Percentiles rank a stretch among this genome's conserved stretches.
Conservation (phyloP, 1,140 invertebrate species). For the Ceratosolen fusciceps region DNA sequence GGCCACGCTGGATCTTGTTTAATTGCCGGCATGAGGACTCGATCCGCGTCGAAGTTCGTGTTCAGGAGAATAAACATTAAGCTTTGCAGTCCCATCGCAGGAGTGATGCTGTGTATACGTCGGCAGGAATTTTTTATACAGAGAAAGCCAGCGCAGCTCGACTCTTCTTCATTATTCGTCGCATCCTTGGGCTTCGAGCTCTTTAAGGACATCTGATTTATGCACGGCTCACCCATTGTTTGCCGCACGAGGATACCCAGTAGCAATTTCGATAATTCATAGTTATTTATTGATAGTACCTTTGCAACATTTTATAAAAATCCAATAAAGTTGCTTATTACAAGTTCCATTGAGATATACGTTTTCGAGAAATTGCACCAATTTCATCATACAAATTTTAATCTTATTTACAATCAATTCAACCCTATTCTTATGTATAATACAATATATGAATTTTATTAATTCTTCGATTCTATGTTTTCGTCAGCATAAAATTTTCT, state of each 20-base stretch:
- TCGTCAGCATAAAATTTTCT: too few species aligned
- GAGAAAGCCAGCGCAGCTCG: conserved; percentile 76
- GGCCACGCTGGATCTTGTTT: conserved; percentile 76
- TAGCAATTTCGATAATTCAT: conserved; percentile 66
- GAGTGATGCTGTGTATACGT: conserved; percentile 56
- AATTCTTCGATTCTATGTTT: too few species aligned
- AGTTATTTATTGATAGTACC: conserved; percentile 79
- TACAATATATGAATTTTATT: too few species aligned
- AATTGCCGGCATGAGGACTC: conserved; percentile 75
- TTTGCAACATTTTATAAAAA: conserved; percentile 55
- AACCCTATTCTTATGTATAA: too few species aligned
- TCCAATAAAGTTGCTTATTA: too few species aligned
- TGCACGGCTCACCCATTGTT: conserved; percentile 52
- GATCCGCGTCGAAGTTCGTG: conserved; percentile 75
- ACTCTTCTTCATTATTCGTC: not conserved
- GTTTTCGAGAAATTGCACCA: too few species aligned
- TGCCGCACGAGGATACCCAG: conserved; percentile 57
- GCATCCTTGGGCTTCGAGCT: not conserved
- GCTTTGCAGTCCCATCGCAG: conserved; percentile 60
- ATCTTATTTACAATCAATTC: too few species aligned
- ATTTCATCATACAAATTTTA: too few species aligned
- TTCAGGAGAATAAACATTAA: conserved; percentile 70
- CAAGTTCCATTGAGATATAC: too few species aligned
- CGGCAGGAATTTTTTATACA: conserved; percentile 72
- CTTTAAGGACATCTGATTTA: not conserved